phyloP scores from a whole-genome alignment of 2,888 invertebrate species.

The Stictocephala bisonia region DNA sequence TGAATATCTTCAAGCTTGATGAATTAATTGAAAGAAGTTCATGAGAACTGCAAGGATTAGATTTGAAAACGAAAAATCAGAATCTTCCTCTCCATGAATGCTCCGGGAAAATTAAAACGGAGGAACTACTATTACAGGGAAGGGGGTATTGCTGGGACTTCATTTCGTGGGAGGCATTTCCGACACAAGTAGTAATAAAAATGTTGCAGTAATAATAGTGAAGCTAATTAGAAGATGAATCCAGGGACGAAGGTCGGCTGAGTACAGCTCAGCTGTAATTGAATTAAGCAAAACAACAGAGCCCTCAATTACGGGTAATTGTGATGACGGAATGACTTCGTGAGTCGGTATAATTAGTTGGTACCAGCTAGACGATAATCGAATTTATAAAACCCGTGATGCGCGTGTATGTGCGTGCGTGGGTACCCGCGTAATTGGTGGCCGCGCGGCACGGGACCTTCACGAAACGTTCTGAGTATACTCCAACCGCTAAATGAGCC shows the following conservation, averaged over 20 bases:
- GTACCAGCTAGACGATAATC: conserved; percentile 46
- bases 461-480: too few relatives aligned
- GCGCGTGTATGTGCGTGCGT: conserved; percentile 36
- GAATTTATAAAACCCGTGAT: conserved; percentile 47
- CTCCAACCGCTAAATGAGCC: too few relatives aligned
- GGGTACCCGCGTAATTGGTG: neutral
- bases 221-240: conserved; percentile 9
- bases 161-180: conserved; percentile 30
- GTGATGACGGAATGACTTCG: conserved; percentile 48
- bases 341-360: conserved; percentile 48
- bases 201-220: conserved; percentile 34
- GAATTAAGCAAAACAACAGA: conserved; percentile 50
- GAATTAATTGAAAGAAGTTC: too few relatives aligned
- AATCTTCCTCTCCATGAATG: too few relatives aligned
- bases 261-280: conserved; percentile 44
- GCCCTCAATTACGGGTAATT: conserved; percentile 50
- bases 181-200: conserved; percentile 36
- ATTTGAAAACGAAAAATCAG: too few relatives aligned
- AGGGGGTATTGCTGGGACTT: too few relatives aligned
- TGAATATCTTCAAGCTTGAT: too few relatives aligned
- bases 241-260: conserved; percentile 18
- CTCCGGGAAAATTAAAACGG: too few relatives aligned
- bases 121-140: neutral
- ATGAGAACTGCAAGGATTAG: too few relatives aligned
- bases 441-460: too few relatives aligned